These are phyloP conservation scores for Labeo rohita DNA, from an alignment of 2,113 vertebrate species.

Conservation along the genomic window DNA sequence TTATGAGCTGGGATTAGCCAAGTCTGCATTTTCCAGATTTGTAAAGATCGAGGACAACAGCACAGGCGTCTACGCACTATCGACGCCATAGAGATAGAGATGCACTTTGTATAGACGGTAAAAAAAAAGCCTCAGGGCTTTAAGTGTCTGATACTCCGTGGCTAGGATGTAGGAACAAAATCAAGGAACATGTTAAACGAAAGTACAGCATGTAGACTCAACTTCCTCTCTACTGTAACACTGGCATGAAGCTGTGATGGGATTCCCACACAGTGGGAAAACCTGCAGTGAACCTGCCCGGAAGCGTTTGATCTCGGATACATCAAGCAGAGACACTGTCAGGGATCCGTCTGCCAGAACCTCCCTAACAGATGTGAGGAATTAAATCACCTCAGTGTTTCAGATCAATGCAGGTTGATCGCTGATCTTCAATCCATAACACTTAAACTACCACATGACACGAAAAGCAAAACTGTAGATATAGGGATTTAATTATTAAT, in stretches of 20 bases:
- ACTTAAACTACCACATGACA: slow-evolving; percentile 15
- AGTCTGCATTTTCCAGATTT: neutral
- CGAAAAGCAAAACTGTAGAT: neutral
- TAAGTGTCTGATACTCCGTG: neutral
- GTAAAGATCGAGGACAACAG: neutral
- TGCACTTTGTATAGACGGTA: neutral
- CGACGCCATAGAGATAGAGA: slow-evolving; percentile 7
- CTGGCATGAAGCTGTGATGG: neutral
- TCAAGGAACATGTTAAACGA: slow-evolving; percentile 10
- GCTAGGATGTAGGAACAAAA: neutral
- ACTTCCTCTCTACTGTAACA: slow-evolving; percentile 12
- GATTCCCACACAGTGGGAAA: slow-evolving; percentile 20
- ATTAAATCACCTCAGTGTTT: slow-evolving; percentile 38
- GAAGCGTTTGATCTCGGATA: slow-evolving; percentile 60
- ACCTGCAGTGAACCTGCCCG: neutral
- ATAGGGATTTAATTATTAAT: slow-evolving; percentile 4
- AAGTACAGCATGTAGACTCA: slow-evolving; percentile 29
- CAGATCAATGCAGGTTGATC: slow-evolving; percentile 28
- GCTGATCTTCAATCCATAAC: neutral
- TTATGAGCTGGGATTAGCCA: neutral
- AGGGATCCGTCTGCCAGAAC: slow-evolving; percentile 47
- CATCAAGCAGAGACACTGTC: slow-evolving; percentile 50
- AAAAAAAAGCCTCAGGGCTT: neutral
- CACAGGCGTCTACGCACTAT: neutral
- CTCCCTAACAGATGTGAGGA: slow-evolving; percentile 49